A percentile compares a stretch with the other conserved stretches of the same genome.
These are phyloP conservation scores for Megalopta genalis DNA, from an alignment of 1,140 invertebrate species.

Conservation along the genomic window DNA sequence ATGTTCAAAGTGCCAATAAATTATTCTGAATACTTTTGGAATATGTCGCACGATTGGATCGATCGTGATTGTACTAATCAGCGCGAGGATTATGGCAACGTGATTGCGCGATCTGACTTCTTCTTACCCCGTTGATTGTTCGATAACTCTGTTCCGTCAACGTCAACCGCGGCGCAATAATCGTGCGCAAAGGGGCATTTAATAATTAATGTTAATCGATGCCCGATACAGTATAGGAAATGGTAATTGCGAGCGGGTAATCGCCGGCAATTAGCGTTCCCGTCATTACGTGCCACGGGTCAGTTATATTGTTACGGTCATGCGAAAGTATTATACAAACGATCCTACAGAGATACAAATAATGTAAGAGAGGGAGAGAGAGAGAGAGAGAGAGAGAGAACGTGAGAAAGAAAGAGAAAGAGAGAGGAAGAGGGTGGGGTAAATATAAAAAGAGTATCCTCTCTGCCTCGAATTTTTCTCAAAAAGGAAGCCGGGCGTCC, in stretches of 20 bases:
- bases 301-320: constrained; percentile 29
- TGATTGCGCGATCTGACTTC: background rate
- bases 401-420: no score
- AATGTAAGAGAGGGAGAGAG: no score
- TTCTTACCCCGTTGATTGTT: background rate
- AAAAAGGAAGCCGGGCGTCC: constrained; percentile 10
- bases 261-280: constrained; percentile 58
- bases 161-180: constrained; percentile 7
- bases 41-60: no score
- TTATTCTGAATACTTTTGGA: no score
- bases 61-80: no score
- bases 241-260: constrained; percentile 60
- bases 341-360: no score
- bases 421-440: no score
- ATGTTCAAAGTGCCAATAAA: no score
- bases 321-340: background rate
- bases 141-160: background rate
- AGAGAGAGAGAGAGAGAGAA: no score
- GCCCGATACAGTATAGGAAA: constrained; percentile 61
- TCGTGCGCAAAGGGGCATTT: constrained; percentile 44
- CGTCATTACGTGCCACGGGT: constrained; percentile 54
- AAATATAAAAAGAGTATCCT: background rate
- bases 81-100: no score
- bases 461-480: background rate
- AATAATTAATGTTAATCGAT: constrained; percentile 62